Percentiles rank a stretch among this genome's conserved stretches.
Evolutionary conservation across 2,113 vertebrate species (phyloP).

Genomic region (Calyptommatus sinebrachiatus): DNA sequence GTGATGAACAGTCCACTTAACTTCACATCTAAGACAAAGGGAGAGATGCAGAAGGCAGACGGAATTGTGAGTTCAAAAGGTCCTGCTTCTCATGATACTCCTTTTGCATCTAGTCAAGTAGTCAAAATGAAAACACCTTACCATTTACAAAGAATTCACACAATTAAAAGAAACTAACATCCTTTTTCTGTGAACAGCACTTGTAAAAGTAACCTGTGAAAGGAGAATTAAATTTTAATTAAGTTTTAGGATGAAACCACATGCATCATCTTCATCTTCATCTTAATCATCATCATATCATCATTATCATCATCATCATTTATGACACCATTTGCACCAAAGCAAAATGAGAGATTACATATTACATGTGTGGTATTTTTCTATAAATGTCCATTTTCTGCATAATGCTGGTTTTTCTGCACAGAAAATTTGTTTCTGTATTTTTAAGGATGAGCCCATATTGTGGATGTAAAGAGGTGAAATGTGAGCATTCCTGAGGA

Average conservation of each 20-base stretch:
- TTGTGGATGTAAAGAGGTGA: too few relatives aligned
- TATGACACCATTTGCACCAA: too few relatives aligned
- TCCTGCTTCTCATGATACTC: conserved; percentile 33
- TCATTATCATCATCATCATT: too few relatives aligned
- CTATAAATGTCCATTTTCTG: too few relatives aligned
- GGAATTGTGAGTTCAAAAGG: conserved; percentile 43
- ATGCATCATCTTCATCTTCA: too few relatives aligned
- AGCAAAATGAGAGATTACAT: too few relatives aligned
- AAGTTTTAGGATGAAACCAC: not conserved
- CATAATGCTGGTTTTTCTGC: too few relatives aligned
- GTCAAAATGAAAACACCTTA: conserved; percentile 34
- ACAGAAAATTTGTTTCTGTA: too few relatives aligned
- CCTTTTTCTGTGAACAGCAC: not conserved
- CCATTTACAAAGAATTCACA: conserved; percentile 16
- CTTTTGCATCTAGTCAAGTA: conserved; percentile 35
- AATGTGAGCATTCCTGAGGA: too few relatives aligned
- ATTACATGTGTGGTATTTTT: too few relatives aligned
- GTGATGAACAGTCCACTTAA: conserved; percentile 7
- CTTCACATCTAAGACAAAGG: conserved; percentile 8
- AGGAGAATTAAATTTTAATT: not conserved
- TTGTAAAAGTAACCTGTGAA: not conserved
- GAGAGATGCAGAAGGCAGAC: conserved; percentile 21
- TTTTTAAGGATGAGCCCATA: too few relatives aligned
- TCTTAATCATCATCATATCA: too few relatives aligned
- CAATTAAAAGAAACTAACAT: not conserved